These are phyloP conservation scores for Esox niger DNA, from an alignment of 2,113 vertebrate species.

Conservation along the genomic window DNA sequence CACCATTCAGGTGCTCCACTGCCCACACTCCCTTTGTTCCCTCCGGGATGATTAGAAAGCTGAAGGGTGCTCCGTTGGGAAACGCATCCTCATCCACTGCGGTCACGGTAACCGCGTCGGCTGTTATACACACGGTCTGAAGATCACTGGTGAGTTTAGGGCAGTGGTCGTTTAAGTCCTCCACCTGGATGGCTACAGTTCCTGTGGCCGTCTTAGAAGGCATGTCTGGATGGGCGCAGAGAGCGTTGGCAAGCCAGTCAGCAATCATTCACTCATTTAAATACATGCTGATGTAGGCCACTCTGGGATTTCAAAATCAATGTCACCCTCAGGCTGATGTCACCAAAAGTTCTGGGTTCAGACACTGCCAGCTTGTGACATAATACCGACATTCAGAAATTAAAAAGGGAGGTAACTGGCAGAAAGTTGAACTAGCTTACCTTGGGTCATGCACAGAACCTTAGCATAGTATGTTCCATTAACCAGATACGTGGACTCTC, in stretches of 20 bases:
- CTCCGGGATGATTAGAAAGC: constrained; percentile 73
- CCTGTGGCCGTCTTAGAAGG: constrained; percentile 84
- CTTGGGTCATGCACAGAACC: constrained; percentile 78
- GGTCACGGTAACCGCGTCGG: constrained; percentile 66
- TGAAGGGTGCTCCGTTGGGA: constrained; percentile 80
- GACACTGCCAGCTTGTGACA: too few species aligned
- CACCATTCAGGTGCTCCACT: constrained; percentile 76
- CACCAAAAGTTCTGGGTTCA: too few species aligned
- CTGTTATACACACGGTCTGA: constrained; percentile 69
- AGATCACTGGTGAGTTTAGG: constrained; percentile 70
- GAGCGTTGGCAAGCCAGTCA: background rate
- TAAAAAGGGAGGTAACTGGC: background rate
- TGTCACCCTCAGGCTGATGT: too few species aligned
- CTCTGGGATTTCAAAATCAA: too few species aligned
- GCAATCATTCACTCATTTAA: too few species aligned
- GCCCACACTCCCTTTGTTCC: constrained; percentile 78
- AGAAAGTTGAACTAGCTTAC: constrained; percentile 61
- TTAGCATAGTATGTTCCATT: constrained; percentile 82
- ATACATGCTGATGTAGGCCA: background rate
- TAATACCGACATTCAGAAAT: too few species aligned
- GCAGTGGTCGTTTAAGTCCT: constrained; percentile 89
- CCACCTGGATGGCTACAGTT: constrained; percentile 79
- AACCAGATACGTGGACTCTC: constrained; percentile 74
- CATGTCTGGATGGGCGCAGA: constrained; percentile 54
- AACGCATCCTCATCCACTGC: constrained; percentile 77